Conservation (phyloP, 2,797 vertebrate genomes). For the Prionace glauca region DNA sequence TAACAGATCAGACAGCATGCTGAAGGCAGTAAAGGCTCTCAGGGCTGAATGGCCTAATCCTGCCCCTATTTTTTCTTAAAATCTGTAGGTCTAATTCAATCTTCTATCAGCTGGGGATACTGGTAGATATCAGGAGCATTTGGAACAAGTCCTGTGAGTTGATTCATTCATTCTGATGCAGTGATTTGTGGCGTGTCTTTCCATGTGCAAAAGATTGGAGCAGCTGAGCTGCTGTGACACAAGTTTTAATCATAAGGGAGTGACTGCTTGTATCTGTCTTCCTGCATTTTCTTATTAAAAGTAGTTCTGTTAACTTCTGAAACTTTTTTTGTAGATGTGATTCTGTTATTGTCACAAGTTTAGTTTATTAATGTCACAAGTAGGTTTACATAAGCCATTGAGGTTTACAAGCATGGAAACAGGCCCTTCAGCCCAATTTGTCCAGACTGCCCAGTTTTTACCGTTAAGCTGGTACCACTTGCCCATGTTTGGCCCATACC, state of each 20-base stretch:
- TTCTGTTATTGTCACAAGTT: background rate
- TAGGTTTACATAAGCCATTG: too few species aligned
- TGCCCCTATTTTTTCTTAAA: background rate
- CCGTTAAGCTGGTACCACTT: too few species aligned
- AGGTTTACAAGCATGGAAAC: too few species aligned
- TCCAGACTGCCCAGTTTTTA: too few species aligned
- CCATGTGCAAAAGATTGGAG: background rate
- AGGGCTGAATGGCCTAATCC: background rate
- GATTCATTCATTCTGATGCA: background rate
- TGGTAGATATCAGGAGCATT: background rate
- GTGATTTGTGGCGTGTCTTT: background rate
- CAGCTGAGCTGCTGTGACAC: background rate
- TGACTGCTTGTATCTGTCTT: background rate
- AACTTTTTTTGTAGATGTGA: background rate
- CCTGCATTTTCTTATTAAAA: background rate
- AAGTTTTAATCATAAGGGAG: background rate
- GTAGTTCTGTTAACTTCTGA: background rate
- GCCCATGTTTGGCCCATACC: too few species aligned
- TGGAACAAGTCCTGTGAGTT: background rate
- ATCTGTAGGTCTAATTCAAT: background rate
- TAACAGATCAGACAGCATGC: background rate
- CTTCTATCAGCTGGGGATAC: background rate
- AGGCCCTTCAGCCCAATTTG: too few species aligned
- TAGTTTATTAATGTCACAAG: too few species aligned
- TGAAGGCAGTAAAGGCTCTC: background rate